Base-by-base conservation (phyloP, 1,140 invertebrate species). In the Wiebesia pumilae region DNA sequence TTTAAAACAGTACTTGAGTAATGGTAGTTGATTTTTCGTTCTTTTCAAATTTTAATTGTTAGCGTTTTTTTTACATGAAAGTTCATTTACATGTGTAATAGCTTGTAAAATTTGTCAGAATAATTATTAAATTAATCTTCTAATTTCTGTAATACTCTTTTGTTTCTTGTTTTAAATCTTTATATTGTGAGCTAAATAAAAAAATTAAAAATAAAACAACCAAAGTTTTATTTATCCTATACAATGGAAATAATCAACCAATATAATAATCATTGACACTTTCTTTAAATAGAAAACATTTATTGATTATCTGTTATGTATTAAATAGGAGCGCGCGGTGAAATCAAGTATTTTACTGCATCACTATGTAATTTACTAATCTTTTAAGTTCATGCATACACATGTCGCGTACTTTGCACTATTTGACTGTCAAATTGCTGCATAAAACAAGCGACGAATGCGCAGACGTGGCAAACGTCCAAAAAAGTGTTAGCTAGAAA, bases 401-500 rank as follows among this genome's bases (percentile, higher is more conserved):
- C n/a, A n/a, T 65, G 2, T n/a, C 4, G 65, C 12, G 30, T 7
- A 30, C 3, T 69, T 12, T 69, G 30, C 10, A 69, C 19, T 69
- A 69, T 71, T 71, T 71, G 30, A n/a, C 24, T 78, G 47, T 27
- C 1, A 78, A 35, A 35, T n/a, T 33, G 40, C 33, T 78, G 19
- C 33, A 54, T 54, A 33, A 27, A 65, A 81, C 9, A 19, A 35
- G 7, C 1, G 33, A 0, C 51, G 16, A 75, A 14, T 84, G 83
- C 83, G 73, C 83, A 84, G 83, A 84, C 83, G 83, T 84, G 73
- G 71, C 83, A 62, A 62, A 78, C 0, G 71, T 65, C 54, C 51
- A 77, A 83, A 75, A 62, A 83, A 83, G 35, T 77, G 6, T 47
- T 47, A 12, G 0, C 21, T 43, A 43, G 19, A 14, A 40, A 77